phyloP scores from a whole-genome alignment of 2,113 vertebrate genomes.

The Thamnophis sirtalis region DNA sequence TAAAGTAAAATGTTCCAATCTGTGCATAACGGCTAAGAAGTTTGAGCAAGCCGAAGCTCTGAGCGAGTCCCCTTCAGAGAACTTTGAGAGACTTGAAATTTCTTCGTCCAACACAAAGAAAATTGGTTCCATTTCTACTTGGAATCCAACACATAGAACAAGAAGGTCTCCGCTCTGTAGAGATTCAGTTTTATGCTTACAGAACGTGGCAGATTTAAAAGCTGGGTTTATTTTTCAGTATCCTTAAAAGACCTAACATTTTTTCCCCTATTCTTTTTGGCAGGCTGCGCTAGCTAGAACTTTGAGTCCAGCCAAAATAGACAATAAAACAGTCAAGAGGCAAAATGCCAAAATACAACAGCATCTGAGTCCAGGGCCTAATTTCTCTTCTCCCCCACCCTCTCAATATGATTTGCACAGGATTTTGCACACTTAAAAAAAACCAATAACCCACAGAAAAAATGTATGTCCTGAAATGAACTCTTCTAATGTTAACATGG shows the following conservation, averaged over 20 bases:
- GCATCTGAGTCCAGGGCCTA: not conserved
- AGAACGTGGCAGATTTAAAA: conserved; percentile 35
- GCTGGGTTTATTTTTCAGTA: conserved; percentile 28
- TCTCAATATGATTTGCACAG: conserved; percentile 16
- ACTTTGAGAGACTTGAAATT: not conserved
- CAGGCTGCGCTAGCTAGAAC: conserved; percentile 15
- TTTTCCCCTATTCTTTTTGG: conserved; percentile 9
- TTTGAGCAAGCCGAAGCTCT: not conserved
- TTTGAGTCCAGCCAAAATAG: conserved; percentile 33
- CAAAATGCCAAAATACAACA: conserved; percentile 23
- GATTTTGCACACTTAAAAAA: conserved; percentile 6
- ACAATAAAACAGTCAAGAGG: conserved; percentile 37
- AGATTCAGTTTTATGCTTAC: conserved; percentile 22
- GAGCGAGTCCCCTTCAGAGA: not conserved
- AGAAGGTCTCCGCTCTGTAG: conserved; percentile 5
- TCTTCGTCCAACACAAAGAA: not conserved
- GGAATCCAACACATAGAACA: not conserved
- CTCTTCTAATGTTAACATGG: conserved; percentile 19
- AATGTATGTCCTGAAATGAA: conserved; percentile 21
- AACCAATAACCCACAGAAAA: not conserved
- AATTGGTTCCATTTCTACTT: not conserved
- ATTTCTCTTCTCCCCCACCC: not conserved
- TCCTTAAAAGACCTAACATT: conserved; percentile 35
- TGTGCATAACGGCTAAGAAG: not conserved
- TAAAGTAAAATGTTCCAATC: not conserved